Conservation (phyloP, 1,140 invertebrate genomes). For the Pararge aegeria region DNA sequence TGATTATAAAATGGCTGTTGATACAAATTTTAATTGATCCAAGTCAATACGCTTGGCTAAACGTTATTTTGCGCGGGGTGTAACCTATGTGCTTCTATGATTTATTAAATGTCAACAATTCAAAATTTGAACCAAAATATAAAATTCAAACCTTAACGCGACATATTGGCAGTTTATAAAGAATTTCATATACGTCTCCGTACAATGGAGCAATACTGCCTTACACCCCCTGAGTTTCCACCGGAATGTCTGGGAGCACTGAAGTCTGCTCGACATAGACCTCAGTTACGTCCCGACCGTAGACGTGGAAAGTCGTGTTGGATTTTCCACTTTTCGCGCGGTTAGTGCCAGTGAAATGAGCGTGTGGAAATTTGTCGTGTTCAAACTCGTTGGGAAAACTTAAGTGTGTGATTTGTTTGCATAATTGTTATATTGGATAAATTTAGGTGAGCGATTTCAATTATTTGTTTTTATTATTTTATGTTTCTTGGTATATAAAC, state of each 20-base stretch:
- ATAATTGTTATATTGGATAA: not conserved
- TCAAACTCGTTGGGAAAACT: slow-evolving; percentile 6
- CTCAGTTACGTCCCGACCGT: slow-evolving; percentile 12
- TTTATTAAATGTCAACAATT: too few species aligned
- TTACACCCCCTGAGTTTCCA: too few species aligned
- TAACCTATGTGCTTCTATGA: too few species aligned
- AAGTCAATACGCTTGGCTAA: too few species aligned
- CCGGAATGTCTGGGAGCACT: not conserved
- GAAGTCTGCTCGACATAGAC: not conserved
- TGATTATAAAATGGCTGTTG: too few species aligned
- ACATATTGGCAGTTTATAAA: too few species aligned
- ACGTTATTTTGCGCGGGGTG: too few species aligned
- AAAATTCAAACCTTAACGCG: too few species aligned
- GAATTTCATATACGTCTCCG: too few species aligned
- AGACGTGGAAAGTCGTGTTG: not conserved
- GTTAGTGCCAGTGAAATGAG: slow-evolving; percentile 20
- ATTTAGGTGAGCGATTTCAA: not conserved
- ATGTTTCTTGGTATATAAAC: not conserved
- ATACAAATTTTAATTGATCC: too few species aligned
- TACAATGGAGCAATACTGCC: too few species aligned
- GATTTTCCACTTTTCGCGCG: slow-evolving; percentile 1
- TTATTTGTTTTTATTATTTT: not conserved
- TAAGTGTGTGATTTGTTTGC: slow-evolving; percentile 4
- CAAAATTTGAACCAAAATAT: too few species aligned
- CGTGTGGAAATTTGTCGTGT: slow-evolving; percentile 12